These are phyloP conservation scores for Phataginus tetradactyla DNA, from an alignment of 2,797 vertebrate species.

Conservation along the genomic window DNA sequence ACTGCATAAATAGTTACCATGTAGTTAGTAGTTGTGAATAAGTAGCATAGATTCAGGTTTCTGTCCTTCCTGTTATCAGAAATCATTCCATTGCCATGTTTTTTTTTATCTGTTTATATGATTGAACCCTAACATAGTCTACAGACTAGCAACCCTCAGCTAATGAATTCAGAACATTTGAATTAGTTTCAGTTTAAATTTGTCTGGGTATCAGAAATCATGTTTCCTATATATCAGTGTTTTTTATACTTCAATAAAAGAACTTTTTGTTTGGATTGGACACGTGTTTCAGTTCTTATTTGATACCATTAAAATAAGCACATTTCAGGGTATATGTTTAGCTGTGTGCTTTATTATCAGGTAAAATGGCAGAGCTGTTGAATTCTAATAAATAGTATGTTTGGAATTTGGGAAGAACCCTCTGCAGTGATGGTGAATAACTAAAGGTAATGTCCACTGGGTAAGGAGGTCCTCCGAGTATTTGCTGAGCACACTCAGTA, in stretches of 20 bases:
- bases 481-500: constrained; percentile 34
- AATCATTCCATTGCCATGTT: not conserved
- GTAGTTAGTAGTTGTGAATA: not conserved
- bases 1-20: not conserved
- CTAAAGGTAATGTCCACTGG: not conserved
- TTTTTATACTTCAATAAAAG: not conserved
- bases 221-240: not conserved
- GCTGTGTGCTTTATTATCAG: constrained; percentile 4
- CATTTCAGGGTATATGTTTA: not conserved
- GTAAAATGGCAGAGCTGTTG: constrained; percentile 24
- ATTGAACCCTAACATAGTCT: not conserved
- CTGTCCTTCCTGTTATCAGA: not conserved
- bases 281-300: constrained; percentile 35
- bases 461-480: constrained; percentile 13
- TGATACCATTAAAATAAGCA: constrained; percentile 16
- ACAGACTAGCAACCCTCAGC: not conserved
- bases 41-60: not conserved
- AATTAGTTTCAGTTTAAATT: not conserved
- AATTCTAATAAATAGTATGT: constrained; percentile 33
- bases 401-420: constrained; percentile 56
- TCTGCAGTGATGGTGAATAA: constrained; percentile 37
- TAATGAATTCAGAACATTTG: not conserved
- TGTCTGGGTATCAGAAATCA: not conserved
- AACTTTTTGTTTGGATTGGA: not conserved
- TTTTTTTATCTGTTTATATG: not conserved